Percentiles rank a stretch among this genome's conserved stretches.
Evolutionary conservation across 1,140 invertebrate species (phyloP).

Genomic region (Papilio polytes): DNA sequence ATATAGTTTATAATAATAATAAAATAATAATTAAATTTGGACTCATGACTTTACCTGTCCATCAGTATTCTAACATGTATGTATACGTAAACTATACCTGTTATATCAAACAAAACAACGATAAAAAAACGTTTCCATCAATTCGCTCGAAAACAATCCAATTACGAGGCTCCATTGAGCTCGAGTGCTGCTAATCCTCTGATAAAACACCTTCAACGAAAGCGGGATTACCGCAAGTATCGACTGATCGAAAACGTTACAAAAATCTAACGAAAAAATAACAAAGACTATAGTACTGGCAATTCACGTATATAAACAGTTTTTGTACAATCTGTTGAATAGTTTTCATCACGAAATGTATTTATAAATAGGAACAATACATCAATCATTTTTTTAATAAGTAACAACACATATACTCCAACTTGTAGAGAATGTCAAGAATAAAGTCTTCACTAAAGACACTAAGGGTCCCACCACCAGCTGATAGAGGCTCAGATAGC

Average conservation of each 20-base stretch:
- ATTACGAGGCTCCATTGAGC: slow-evolving; percentile 12
- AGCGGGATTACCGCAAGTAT: slow-evolving; percentile 8
- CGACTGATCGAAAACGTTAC: not conserved
- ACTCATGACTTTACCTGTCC: no score
- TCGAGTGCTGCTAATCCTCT: slow-evolving; percentile 20
- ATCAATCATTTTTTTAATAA: no score
- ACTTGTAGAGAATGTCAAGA: no score
- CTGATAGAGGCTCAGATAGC: no score
- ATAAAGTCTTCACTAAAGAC: no score
- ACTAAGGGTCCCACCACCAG: no score
- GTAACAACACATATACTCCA: no score
- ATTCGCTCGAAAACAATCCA: slow-evolving; percentile 19
- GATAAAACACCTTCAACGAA: slow-evolving; percentile 27
- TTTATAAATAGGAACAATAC: no score
- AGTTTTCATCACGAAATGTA: no score
- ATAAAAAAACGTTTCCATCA: slow-evolving; percentile 29
- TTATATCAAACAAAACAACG: slow-evolving; percentile 1
- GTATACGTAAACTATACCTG: not conserved
- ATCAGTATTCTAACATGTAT: no score
- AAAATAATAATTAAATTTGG: no score
- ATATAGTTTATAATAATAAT: no score
- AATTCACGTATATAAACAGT: not conserved
- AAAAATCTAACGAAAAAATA: not conserved
- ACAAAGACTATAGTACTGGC: not conserved
- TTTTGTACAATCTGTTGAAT: not conserved